A percentile compares a stretch with the other conserved stretches of the same genome.
Conservation (phyloP, 2,113 vertebrate genomes). For the Ceyx margarethae region DNA sequence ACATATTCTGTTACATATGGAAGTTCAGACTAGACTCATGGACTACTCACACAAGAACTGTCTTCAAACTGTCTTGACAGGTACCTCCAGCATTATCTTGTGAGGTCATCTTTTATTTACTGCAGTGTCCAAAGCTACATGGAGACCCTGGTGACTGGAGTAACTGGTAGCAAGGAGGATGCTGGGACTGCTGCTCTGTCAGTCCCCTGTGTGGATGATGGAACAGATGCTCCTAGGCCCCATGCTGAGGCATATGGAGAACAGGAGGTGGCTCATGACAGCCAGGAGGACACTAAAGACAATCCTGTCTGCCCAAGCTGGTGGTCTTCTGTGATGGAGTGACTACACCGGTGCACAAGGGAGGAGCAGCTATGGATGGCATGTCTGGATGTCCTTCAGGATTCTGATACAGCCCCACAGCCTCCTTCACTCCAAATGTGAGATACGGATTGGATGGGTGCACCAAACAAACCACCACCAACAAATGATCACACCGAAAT, state of each 20-base stretch:
- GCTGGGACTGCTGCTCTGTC: background rate
- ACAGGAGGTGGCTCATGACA: background rate
- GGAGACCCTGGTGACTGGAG: background rate
- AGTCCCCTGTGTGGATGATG: background rate
- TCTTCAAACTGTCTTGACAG: background rate
- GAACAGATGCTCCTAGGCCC: background rate
- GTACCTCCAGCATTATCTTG: background rate
- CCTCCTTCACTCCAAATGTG: background rate
- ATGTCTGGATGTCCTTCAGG: background rate
- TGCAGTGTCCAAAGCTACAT: background rate
- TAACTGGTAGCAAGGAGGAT: background rate
- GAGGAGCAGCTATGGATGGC: background rate
- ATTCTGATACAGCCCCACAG: background rate
- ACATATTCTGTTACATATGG: background rate
- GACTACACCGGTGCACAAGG: background rate
- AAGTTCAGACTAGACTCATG: background rate
- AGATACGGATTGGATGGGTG: background rate
- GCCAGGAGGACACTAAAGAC: background rate
- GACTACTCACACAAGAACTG: background rate
- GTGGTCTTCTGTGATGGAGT: background rate
- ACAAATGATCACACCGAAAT: background rate
- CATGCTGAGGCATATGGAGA: too few species aligned
- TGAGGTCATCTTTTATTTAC: background rate
- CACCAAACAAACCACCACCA: too few species aligned
- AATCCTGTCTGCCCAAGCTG: background rate